Evolutionary conservation across 2,888 invertebrate genomes (phyloP), one percentile per base, ranked within the genome.

Genomic region (Pilophorus perplexus): DNA sequence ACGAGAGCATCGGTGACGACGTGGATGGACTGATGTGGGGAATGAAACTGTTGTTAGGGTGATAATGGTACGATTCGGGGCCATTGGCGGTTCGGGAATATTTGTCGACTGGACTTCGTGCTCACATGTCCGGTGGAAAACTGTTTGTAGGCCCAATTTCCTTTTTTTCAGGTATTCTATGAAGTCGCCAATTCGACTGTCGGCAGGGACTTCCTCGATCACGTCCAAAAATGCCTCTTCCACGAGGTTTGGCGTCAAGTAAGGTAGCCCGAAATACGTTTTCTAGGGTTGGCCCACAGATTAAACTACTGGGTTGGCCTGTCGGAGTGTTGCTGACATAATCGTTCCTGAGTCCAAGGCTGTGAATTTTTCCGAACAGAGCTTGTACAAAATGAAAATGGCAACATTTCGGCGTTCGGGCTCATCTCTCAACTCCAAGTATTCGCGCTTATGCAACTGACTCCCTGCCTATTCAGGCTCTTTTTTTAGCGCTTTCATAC

Each of bases 241-340:
- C 48, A 48, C 48, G 48, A 48, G 48, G 48, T 48, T 48, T 48
- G 48, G 48, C 48, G 48, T 48, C 12, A 48, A 48, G 12, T 48
- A 48, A 1, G 22, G 48, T 48, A 48, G 42, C 6, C 2, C 48
- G 2, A 48, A 48, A 48, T 48, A 48, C 2, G 23, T 48, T 48
- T 48, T 48, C 14, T 18, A 42, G 14, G 12, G 44, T 44, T 44
- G 8, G 3, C 48, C 48, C n/a, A n/a, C n/a, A n/a, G n/a, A n/a
- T n/a, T n/a, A n/a, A n/a, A n/a, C n/a, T n/a, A n/a, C n/a, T n/a
- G n/a, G n/a, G n/a, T n/a, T n/a, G n/a, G n/a, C n/a, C n/a, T 22
- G 3, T 48, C 48, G 48, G 20, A 48, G 48, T 22, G 48, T 23
- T 20, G 23, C 22, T 48, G 25, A 22, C 12, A 22, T 22, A 48